Conservation (phyloP, 1,140 invertebrate genomes). For the Macrotrachela quadricornifera region DNA sequence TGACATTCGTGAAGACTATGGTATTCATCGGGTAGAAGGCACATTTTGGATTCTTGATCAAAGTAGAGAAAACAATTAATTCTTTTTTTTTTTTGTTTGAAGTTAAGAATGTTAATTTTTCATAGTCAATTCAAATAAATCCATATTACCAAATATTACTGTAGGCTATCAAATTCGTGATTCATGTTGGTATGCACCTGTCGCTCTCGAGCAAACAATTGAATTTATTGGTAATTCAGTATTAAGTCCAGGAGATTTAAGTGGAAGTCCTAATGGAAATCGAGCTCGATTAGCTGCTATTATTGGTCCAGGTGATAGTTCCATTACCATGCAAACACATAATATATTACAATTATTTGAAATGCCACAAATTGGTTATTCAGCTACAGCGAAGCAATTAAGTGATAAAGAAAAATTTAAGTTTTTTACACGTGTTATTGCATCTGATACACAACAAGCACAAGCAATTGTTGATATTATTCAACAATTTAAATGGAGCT, state of each 20-base stretch:
- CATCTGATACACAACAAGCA: conserved; percentile 57
- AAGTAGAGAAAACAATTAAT: conserved; percentile 17
- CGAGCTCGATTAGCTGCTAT: conserved; percentile 41
- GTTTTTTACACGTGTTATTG: conserved; percentile 57
- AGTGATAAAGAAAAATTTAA: conserved; percentile 53
- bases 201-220: conserved; percentile 52
- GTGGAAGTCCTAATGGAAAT: conserved; percentile 12
- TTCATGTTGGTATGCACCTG: conserved; percentile 55
- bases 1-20: conserved; percentile 44
- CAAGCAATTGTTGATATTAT: conserved; percentile 51
- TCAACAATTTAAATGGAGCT: conserved; percentile 53
- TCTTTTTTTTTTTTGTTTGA: no score
- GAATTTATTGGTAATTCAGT: conserved; percentile 49
- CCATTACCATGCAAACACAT: conserved; percentile 49
- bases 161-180: conserved; percentile 55
- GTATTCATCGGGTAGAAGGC: conserved; percentile 52
- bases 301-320: conserved; percentile 45
- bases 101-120: not conserved
- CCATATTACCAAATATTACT: conserved; percentile 37
- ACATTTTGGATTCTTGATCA: conserved; percentile 38
- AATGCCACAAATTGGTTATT: conserved; percentile 60
- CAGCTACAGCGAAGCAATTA: conserved; percentile 51
- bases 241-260: conserved; percentile 14
- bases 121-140: conserved; percentile 24
- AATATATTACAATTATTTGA: conserved; percentile 56